A percentile compares a stretch with the other conserved stretches of the same genome.
These are phyloP conservation scores for Rhopalosiphum maidis DNA, from an alignment of 1,140 invertebrate genomes.

Conservation along the genomic window DNA sequence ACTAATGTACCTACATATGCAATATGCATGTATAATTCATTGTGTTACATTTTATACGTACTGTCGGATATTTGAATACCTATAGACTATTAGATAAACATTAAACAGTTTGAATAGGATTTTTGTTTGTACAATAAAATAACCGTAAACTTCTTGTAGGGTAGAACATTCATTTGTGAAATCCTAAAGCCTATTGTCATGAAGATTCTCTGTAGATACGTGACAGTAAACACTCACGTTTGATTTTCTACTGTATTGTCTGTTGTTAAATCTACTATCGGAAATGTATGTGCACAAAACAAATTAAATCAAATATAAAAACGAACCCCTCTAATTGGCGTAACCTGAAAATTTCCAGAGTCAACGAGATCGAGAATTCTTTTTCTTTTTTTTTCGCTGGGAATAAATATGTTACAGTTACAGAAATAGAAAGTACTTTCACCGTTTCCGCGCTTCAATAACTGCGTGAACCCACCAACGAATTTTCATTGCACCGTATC, in stretches of 20 bases:
- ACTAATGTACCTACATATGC: neutral
- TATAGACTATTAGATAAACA: neutral
- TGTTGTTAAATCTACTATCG: neutral
- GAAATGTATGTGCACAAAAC: constrained; percentile 31
- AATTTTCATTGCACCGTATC: constrained; percentile 35
- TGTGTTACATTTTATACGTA: neutral
- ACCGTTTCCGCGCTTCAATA: constrained; percentile 56
- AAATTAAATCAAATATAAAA: constrained; percentile 40
- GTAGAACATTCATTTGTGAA: constrained; percentile 21
- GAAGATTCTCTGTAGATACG: constrained; percentile 51
- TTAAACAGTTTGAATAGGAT: constrained; percentile 22
- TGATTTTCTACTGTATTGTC: constrained; percentile 55
- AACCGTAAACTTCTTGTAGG: neutral
- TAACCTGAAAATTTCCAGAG: constrained; percentile 56
- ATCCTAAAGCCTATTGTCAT: constrained; percentile 42
- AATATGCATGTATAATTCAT: neutral
- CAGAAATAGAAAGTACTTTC: constrained; percentile 58
- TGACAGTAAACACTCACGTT: constrained; percentile 38
- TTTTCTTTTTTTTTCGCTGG: constrained; percentile 44
- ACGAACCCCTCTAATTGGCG: constrained; percentile 53
- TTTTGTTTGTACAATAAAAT: neutral
- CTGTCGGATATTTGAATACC: neutral
- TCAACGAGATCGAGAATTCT: constrained; percentile 55
- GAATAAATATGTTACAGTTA: constrained; percentile 49
- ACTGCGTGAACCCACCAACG: constrained; percentile 46